These are phyloP conservation scores for Actias luna DNA, from an alignment of 2,888 invertebrate species.

Conservation along the genomic window DNA sequence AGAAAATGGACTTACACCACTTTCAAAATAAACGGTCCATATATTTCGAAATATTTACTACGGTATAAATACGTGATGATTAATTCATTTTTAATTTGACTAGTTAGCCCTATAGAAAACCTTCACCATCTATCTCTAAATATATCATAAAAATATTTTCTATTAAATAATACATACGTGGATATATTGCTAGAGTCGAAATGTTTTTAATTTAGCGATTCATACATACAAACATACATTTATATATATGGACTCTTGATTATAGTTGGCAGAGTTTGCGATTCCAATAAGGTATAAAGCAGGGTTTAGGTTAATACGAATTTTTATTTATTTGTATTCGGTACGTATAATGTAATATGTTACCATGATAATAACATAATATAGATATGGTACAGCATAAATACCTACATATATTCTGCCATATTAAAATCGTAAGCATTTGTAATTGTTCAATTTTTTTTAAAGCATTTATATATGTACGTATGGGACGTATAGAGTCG, in stretches of 20 bases:
- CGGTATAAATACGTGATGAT: too few species aligned
- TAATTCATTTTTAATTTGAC: too few species aligned
- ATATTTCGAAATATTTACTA: too few species aligned
- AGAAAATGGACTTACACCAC: too few species aligned
- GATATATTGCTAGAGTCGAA: too few species aligned
- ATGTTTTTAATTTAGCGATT: too few species aligned
- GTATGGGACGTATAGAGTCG: constrained; percentile 24
- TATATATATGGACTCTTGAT: background rate
- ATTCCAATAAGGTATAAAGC: background rate
- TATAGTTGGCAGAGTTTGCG: background rate
- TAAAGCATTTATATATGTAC: constrained; percentile 39
- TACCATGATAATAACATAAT: constrained; percentile 19
- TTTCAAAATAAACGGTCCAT: too few species aligned
- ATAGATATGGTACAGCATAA: background rate
- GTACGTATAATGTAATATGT: constrained; percentile 18
- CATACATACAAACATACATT: too few species aligned
- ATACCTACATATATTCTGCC: constrained; percentile 8
- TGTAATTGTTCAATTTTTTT: constrained; percentile 5
- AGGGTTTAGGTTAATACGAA: constrained; percentile 9
- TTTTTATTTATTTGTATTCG: constrained; percentile 11
- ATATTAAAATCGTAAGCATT: constrained; percentile 16
- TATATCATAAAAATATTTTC: too few species aligned
- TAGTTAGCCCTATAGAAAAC: too few species aligned
- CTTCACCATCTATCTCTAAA: too few species aligned
- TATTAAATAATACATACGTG: too few species aligned